Evolutionary conservation across 2,888 invertebrate species (phyloP).

Genomic region (Siphlonurus alternatus): DNA sequence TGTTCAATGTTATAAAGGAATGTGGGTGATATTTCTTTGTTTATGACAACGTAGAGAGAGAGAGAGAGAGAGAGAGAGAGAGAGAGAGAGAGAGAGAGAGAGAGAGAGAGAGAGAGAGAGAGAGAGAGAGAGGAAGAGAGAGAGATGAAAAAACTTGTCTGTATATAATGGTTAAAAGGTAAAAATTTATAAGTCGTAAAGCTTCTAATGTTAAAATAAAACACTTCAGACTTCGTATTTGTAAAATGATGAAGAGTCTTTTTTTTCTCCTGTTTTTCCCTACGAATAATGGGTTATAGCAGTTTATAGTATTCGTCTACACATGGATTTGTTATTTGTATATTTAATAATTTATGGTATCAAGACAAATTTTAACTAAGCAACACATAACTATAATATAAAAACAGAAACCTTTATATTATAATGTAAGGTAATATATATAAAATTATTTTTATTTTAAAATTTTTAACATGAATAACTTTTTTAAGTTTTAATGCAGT

Average conservation of each 20-base stretch:
- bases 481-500: too few relatives aligned
- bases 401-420: too few relatives aligned
- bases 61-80: not conserved
- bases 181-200: not conserved
- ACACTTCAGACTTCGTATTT: not conserved
- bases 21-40: constrained; percentile 2
- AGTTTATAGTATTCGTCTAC: too few relatives aligned
- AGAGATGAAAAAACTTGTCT: not conserved
- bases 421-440: too few relatives aligned
- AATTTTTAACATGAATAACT: too few relatives aligned
- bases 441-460: too few relatives aligned
- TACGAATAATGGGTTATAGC: not conserved
- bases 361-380: too few relatives aligned
- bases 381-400: too few relatives aligned
- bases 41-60: not conserved
- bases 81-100: not conserved
- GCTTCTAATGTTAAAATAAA: not conserved
- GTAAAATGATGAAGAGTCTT: not conserved
- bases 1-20: not conserved
- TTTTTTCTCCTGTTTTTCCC: not conserved
- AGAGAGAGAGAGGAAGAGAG: not conserved
- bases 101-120: not conserved
- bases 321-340: too few relatives aligned
- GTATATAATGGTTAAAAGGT: not conserved
- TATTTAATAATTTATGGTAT: too few relatives aligned